Evolutionary conservation across 2,888 invertebrate species (phyloP), one percentile per base, ranked within the genome.

Genomic region (Pasiphila rectangulata): DNA sequence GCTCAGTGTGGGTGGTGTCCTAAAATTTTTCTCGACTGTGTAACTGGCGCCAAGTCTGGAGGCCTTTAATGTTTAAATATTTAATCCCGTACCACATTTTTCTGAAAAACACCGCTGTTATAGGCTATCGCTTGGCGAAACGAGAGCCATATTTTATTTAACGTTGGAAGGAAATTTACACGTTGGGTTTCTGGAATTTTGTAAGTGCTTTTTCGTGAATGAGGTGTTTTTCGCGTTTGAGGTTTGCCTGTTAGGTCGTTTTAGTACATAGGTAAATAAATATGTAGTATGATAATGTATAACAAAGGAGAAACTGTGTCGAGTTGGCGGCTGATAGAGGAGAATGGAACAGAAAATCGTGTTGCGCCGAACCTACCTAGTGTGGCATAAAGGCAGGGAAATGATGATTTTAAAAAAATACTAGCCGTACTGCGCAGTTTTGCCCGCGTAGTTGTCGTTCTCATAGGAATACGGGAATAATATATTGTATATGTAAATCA

Each of bases 51-150:
- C 40, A 36, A 5, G 30, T 40, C 44, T 49, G 20, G 32, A 32
- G 38, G 39, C 45, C 29, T 43, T 46, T 39, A 40, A 40, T 37
- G 44, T 41, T 48, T 56, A 30, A 51, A 56, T 58, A 52, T 58
- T 54, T 56, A 52, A 56, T 51, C 37, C 42, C 12, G 27, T 32
- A 36, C 45, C 45, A 47, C 37, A 39, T 49, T 51, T 48, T 37
- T 35, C 19, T 13, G 21, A 34, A 30, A 39, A 40, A 42, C 35
- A 45, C 19, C 39, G 42, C 25, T 16, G 20, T 30, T 50, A 40
- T 25, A 40, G 44, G 40, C 40, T 25, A 41, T 41, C 29, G 35
- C 45, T 41, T 37, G 41, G 36, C 36, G 10, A 50, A 56, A 58
- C 54, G 50, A 58, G 25, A 44, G 46, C 48, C 39, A 39, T 51